phyloP scores from a whole-genome alignment of 2,888 invertebrate species.

The Drosophila neotestacea region DNA sequence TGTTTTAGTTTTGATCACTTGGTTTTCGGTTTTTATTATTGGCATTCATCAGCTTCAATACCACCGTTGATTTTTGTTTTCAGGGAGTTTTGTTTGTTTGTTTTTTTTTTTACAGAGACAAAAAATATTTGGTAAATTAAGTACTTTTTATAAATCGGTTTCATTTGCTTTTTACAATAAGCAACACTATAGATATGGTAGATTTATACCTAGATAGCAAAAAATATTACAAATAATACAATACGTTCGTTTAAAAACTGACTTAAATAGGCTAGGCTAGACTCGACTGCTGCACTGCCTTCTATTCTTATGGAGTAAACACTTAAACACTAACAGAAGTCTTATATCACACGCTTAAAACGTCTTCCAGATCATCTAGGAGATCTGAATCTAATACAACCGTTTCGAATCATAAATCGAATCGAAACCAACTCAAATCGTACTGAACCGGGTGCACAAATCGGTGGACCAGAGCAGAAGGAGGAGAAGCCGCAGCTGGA shows the following conservation, averaged over 20 bases:
- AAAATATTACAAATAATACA: slow-evolving; percentile 76
- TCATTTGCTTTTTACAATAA: slow-evolving; percentile 67
- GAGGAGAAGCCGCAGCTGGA: slow-evolving; percentile 77
- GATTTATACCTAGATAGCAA: slow-evolving; percentile 68
- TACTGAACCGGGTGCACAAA: slow-evolving; percentile 74
- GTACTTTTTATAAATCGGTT: slow-evolving; percentile 81
- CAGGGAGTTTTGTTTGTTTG: slow-evolving; percentile 18
- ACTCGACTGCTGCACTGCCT: slow-evolving; percentile 35
- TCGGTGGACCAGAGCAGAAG: slow-evolving; percentile 78
- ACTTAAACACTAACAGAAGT: slow-evolving; percentile 73
- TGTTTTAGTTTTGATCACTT: slow-evolving; percentile 68
- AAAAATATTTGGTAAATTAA: slow-evolving; percentile 78
- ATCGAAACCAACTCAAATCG: slow-evolving; percentile 6
- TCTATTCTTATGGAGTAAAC: slow-evolving; percentile 41
- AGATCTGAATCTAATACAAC: slow-evolving; percentile 29
- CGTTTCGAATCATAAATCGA: slow-evolving; percentile 10
- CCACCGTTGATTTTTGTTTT: slow-evolving; percentile 15
- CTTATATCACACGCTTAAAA: slow-evolving; percentile 78
- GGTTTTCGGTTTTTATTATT: slow-evolving; percentile 54
- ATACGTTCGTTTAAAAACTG: slow-evolving; percentile 80
- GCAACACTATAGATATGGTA: slow-evolving; percentile 59
- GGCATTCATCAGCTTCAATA: slow-evolving; percentile 64
- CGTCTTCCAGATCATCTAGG: slow-evolving; percentile 34
- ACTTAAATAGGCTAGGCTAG: slow-evolving; percentile 69
- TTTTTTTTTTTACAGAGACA: slow-evolving; percentile 64